These are phyloP conservation scores for Muricea muricata DNA, from an alignment of 92 coral and sea anemone species.

Conservation along the genomic window DNA sequence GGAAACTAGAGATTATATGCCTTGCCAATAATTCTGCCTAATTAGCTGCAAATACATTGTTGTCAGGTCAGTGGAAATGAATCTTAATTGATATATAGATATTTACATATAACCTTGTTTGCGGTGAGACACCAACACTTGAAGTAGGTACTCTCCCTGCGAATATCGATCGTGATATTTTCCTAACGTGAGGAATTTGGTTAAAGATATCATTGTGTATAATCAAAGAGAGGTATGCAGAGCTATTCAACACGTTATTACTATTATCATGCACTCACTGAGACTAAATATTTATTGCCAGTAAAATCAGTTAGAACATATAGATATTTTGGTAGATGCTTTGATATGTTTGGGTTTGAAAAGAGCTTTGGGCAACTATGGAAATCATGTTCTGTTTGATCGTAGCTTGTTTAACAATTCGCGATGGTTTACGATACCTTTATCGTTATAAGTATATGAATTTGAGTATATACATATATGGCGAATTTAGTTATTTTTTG, in stretches of 20 bases:
- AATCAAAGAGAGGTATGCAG: background rate
- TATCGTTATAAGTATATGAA: too few species aligned
- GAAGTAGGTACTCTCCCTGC: background rate
- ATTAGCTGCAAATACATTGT: conserved; percentile 4
- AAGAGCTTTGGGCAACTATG: too few species aligned
- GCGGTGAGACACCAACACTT: background rate
- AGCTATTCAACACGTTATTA: background rate
- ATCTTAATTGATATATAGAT: background rate
- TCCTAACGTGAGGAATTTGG: background rate
- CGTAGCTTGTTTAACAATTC: too few species aligned
- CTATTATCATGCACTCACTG: background rate
- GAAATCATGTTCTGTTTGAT: too few species aligned
- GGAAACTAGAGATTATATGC: background rate
- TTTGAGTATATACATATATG: too few species aligned
- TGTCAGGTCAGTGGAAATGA: background rate
- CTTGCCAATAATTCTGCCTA: background rate
- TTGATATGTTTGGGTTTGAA: too few species aligned
- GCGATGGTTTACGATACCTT: too few species aligned
- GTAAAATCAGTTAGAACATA: too few species aligned
- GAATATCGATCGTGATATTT: background rate
- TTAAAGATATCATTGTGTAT: background rate
- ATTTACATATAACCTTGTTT: background rate
- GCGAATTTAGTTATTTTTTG: too few species aligned
- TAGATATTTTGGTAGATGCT: too few species aligned
- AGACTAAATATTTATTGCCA: too few species aligned